Evolutionary conservation across 2,797 vertebrate species (phyloP).

Genomic region (Anableps anableps): DNA sequence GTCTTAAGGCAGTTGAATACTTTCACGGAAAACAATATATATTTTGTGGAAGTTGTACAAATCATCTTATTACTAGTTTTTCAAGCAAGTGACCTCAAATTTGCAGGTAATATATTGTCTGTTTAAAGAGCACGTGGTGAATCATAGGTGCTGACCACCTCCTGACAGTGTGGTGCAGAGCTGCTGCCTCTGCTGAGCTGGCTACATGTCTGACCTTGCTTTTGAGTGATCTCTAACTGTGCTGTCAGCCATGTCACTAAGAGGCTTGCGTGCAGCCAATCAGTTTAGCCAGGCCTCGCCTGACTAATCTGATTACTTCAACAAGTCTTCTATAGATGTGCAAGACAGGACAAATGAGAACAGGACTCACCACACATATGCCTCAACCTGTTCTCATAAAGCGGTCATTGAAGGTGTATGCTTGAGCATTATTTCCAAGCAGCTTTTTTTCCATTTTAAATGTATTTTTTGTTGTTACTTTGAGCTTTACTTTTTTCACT

Average conservation of each 20-base stretch:
- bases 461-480: too few species aligned
- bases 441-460: background rate
- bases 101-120: background rate
- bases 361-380: conserved; percentile 33
- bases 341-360: conserved; percentile 54
- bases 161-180: background rate
- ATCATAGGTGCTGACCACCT: background rate
- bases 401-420: background rate
- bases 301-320: conserved; percentile 84
- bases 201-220: conserved; percentile 70
- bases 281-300: conserved; percentile 79
- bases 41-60: conserved; percentile 7
- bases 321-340: conserved; percentile 65
- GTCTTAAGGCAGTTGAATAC: conserved; percentile 39
- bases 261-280: conserved; percentile 79
- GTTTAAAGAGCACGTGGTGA: background rate
- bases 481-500: background rate
- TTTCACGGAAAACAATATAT: background rate
- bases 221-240: conserved; percentile 65
- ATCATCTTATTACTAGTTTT: background rate
- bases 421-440: background rate
- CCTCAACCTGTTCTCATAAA: background rate
- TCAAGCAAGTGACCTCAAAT: conserved; percentile 11
- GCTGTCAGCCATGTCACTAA: conserved; percentile 70
- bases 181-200: conserved; percentile 10